Conservation (phyloP, 1,140 invertebrate species). For the Lasioglossum baleicum region DNA sequence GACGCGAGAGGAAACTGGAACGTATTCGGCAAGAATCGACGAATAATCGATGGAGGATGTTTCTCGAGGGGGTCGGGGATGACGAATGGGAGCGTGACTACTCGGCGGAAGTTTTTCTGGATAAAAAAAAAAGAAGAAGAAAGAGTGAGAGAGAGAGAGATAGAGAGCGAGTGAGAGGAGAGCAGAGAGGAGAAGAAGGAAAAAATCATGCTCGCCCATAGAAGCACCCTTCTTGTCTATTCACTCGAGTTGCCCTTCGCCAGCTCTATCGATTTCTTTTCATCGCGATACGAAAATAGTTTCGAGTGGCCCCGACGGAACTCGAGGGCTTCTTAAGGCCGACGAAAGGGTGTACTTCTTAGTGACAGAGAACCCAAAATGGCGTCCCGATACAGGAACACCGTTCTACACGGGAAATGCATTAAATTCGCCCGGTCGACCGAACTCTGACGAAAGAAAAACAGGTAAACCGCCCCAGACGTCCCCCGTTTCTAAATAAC, state of each 20-base stretch:
- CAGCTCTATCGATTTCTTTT: conserved; percentile 68
- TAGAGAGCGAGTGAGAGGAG: too few species aligned
- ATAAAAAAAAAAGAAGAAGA: background rate
- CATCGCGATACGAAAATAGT: conserved; percentile 68
- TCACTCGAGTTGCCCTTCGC: conserved; percentile 66
- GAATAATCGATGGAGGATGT: conserved; percentile 48
- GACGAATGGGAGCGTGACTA: conserved; percentile 51
- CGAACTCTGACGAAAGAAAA: conserved; percentile 42
- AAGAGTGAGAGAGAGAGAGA: too few species aligned
- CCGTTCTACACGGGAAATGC: conserved; percentile 62
- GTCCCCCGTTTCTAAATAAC: conserved; percentile 3
- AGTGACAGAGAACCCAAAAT: conserved; percentile 65
- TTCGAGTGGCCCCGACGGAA: conserved; percentile 64
- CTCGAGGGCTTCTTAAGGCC: conserved; percentile 64
- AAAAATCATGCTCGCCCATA: conserved; percentile 60
- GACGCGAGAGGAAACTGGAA: conserved; percentile 14
- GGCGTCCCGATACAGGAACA: conserved; percentile 64
- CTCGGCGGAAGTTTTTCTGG: conserved; percentile 51
- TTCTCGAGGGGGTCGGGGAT: conserved; percentile 33
- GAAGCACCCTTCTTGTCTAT: conserved; percentile 67
- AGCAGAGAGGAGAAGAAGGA: background rate
- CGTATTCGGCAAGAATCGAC: conserved; percentile 35
- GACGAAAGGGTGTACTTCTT: conserved; percentile 67
- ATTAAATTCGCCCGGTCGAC: conserved; percentile 60
- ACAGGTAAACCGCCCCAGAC: conserved; percentile 3